Conservation (phyloP, 2,888 invertebrate species). For the Aphidoletes aphidimyza region DNA sequence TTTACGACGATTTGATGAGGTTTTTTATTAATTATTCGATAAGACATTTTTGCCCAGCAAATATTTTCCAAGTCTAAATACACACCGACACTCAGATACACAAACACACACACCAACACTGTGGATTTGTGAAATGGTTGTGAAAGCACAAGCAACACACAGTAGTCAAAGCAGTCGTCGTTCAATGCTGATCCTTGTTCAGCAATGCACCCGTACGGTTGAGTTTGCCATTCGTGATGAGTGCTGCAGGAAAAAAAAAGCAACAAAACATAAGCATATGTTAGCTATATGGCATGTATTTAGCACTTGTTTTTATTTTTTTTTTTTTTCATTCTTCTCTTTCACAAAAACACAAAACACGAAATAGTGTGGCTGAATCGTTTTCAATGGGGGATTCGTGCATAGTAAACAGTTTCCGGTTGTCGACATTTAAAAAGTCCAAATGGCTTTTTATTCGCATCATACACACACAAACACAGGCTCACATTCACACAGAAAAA, state of each 20-base stretch:
- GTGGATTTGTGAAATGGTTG: too few species aligned
- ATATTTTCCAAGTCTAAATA: neutral
- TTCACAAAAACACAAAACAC: neutral
- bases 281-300: slow-evolving; percentile 22
- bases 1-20: neutral
- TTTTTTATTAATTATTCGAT: slow-evolving; percentile 41
- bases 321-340: too few species aligned
- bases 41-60: slow-evolving; percentile 2
- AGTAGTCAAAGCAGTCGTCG: neutral
- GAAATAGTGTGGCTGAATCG: slow-evolving; percentile 6
- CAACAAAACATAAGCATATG: slow-evolving; percentile 38
- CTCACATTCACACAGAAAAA: neutral
- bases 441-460: slow-evolving; percentile 10
- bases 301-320: slow-evolving; percentile 4
- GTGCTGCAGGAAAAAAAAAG: neutral
- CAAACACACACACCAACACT: neutral
- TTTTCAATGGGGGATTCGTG: neutral
- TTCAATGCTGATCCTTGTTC: neutral
- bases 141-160: neutral
- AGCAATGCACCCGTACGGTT: neutral
- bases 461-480: neutral
- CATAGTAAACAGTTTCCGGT: slow-evolving; percentile 43
- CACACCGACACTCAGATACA: neutral
- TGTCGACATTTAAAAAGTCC: slow-evolving; percentile 30
- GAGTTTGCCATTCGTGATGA: neutral